Conservation (phyloP, 2,113 vertebrate species). For the Microtus richardsoni region DNA sequence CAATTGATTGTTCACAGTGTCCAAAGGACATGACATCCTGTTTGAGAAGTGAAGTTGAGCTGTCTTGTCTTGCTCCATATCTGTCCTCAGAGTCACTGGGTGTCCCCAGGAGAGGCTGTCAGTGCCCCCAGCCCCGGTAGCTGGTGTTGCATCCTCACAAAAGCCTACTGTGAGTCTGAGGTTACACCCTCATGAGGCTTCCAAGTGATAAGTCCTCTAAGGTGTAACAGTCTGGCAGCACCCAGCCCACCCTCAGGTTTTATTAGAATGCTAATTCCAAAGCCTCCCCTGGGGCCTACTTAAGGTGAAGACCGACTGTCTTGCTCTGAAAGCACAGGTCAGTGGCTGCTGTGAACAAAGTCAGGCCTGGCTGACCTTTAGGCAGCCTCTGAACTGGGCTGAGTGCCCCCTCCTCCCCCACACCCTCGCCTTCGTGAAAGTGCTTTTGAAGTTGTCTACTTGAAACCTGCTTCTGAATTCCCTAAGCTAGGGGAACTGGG, state of each 20-base stretch:
- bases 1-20: neutral
- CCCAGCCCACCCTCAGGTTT: neutral
- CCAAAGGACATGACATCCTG: neutral
- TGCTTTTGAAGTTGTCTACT: neutral
- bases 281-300: neutral
- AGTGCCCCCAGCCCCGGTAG: neutral
- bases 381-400: neutral
- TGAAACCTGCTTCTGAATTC: constrained; percentile 37
- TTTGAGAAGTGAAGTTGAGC: neutral
- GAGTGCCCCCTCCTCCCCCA: neutral
- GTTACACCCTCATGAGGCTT: neutral
- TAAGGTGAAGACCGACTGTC: neutral
- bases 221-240: neutral
- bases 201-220: neutral
- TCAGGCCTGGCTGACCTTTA: neutral
- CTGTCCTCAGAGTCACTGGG: neutral
- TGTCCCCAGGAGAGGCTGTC: neutral
- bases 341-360: neutral
- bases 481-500: neutral
- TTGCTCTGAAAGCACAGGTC: neutral
- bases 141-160: neutral
- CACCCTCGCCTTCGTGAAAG: neutral
- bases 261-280: neutral
- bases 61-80: too few species aligned
- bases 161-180: neutral